Evolutionary conservation across 2,888 invertebrate species (phyloP).

Genomic region (Tenthredo distinguenda): DNA sequence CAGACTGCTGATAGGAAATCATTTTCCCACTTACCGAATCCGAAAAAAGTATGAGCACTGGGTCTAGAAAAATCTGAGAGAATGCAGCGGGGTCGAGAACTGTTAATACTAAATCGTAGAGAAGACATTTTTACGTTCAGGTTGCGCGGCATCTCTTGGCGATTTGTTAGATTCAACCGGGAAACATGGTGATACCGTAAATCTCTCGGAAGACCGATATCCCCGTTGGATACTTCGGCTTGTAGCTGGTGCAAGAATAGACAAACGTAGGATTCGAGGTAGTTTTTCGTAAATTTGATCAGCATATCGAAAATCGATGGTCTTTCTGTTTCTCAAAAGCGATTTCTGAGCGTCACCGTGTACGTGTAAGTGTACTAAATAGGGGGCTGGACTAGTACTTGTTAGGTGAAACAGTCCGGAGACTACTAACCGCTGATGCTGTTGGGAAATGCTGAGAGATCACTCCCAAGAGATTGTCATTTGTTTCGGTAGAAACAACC

Average conservation of each 20-base stretch:
- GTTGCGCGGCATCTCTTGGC: constrained; percentile 12
- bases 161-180: constrained; percentile 36
- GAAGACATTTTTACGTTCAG: constrained; percentile 35
- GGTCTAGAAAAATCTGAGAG: background rate
- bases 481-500: constrained; percentile 24
- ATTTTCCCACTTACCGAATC: background rate
- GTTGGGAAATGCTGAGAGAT: constrained; percentile 23
- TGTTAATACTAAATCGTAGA: constrained; percentile 28
- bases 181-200: constrained; percentile 36
- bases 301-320: background rate
- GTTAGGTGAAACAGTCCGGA: constrained; percentile 18
- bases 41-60: background rate
- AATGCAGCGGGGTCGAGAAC: background rate
- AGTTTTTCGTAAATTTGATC: background rate
- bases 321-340: background rate
- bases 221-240: background rate
- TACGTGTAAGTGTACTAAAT: background rate
- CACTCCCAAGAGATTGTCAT: constrained; percentile 37
- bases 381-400: background rate
- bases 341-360: background rate
- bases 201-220: constrained; percentile 18
- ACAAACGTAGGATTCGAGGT: background rate
- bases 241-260: background rate
- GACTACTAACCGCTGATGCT: constrained; percentile 23
- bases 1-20: background rate